These are phyloP conservation scores for Triplophysa bombifrons DNA, from an alignment of 2,797 vertebrate genomes.

Conservation along the genomic window DNA sequence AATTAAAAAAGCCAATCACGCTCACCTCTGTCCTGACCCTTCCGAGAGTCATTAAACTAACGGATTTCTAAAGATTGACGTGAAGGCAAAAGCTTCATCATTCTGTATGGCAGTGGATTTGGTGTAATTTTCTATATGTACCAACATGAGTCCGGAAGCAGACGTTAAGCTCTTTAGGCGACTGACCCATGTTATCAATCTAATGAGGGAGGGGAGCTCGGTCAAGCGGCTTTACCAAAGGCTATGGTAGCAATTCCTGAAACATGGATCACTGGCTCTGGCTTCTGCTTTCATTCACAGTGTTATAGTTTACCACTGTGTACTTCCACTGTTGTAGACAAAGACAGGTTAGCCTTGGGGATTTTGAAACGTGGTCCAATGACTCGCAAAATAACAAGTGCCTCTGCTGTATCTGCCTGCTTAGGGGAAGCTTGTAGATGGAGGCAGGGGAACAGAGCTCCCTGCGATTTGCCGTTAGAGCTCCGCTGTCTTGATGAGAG, in stretches of 20 bases:
- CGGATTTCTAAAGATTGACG: conserved; percentile 16
- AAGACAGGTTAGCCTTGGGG: conserved; percentile 44
- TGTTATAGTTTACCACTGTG: conserved; percentile 39
- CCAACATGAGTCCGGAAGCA: conserved; percentile 26
- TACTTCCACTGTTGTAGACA: conserved; percentile 37
- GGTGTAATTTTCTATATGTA: conserved; percentile 41
- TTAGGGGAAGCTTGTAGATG: conserved; percentile 65
- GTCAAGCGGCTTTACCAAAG: conserved; percentile 53
- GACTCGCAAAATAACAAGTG: conserved; percentile 45
- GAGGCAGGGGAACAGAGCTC: conserved; percentile 70
- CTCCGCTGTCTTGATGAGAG: conserved; percentile 44
- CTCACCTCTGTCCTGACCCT: neutral
- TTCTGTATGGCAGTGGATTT: conserved; percentile 6
- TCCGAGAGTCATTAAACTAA: conserved; percentile 21
- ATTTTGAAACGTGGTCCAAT: conserved; percentile 44
- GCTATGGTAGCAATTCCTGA: conserved; percentile 24
- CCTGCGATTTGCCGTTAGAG: conserved; percentile 40
- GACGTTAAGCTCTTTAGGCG: conserved; percentile 38
- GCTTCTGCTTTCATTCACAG: conserved; percentile 22
- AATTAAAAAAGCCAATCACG: conserved; percentile 49
- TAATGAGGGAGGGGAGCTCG: conserved; percentile 49
- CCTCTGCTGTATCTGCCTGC: conserved; percentile 59
- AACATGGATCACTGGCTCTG: conserved; percentile 54
- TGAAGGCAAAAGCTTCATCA: conserved; percentile 28
- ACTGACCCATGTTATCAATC: conserved; percentile 53